Conservation (phyloP, 2,888 invertebrate genomes). For the Volucella inflata region DNA sequence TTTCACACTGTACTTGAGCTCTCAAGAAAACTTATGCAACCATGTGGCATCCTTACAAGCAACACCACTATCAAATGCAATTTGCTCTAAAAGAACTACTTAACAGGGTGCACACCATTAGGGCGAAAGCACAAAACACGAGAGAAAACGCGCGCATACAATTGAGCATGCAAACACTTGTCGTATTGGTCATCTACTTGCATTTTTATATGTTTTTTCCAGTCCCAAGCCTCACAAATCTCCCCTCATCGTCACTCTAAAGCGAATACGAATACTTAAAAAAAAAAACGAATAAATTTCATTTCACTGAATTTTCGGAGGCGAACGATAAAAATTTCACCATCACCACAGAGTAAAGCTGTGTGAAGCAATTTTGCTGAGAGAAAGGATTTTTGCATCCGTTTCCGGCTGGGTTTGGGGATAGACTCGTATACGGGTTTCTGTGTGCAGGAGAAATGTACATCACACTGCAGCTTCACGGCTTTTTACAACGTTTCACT, state of each 20-base stretch:
- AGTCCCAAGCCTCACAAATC: neutral
- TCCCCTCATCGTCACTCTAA: constrained; percentile 2
- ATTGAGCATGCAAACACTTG: constrained; percentile 52
- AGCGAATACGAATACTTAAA: constrained; percentile 72
- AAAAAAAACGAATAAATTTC: constrained; percentile 74
- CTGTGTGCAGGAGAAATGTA: constrained; percentile 17
- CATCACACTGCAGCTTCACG: constrained; percentile 43
- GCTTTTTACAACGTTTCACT: constrained; percentile 72
- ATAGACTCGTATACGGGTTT: neutral
- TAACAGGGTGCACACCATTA: constrained; percentile 53
- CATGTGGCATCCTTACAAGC: constrained; percentile 34
- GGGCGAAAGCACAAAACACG: constrained; percentile 30
- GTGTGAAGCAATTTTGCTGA: constrained; percentile 57
- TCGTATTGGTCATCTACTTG: neutral
- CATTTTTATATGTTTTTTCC: neutral
- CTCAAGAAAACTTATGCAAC: constrained; percentile 32
- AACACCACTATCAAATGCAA: constrained; percentile 60
- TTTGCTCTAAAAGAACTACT: constrained; percentile 66
- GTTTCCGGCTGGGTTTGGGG: constrained; percentile 6
- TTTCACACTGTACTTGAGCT: constrained; percentile 24
- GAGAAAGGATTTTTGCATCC: constrained; percentile 62
- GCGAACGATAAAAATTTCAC: neutral
- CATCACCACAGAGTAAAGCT: constrained; percentile 2
- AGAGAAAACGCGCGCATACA: constrained; percentile 34
- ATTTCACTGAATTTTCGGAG: constrained; percentile 64